Base-by-base conservation (phyloP, 2,888 invertebrate species). In the Lycocerus yunnanus region DNA sequence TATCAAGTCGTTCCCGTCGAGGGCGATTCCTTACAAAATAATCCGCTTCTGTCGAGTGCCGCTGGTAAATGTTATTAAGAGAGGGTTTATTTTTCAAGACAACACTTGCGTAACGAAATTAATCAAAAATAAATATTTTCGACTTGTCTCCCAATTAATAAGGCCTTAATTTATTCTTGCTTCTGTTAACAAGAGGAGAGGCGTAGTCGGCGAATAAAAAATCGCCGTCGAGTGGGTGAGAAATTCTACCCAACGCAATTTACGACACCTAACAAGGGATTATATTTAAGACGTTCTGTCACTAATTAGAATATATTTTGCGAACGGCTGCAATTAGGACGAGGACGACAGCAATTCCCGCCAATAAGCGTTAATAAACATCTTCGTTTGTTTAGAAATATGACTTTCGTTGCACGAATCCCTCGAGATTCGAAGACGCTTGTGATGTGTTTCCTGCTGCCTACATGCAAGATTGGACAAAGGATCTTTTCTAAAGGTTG, bases 241-340 rank as follows among this genome's bases (percentile, higher is more conserved):
- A 73, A 43, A 69, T 58, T 61, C 59, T 43, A 10, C 67, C 58
- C 69, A 60, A 66, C 66, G 72, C 77, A 76, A 78, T 79, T 80
- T 80, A 77, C 78, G 74, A 65, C 66, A 74, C 72, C 79, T 81
- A 82, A 82, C 81, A 80, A 81, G 81, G 81, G 80, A 80, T 81
- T 81, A 82, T 80, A 80, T 80, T 82, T 81, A 80, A 79, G 80
- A 82, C 80, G 78, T 75, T 75, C 69, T 71, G 73, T 72, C 78
- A 78, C 78, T 81, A 81, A 81, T 81, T 81, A 80, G 81, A 77
- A 81, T 79, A 79, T 79, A 79, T 79, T 81, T 79, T 76, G 77
- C 77, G 78, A 79, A 77, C 74, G 76, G 72, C 66, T 71, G 78
- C 79, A 79, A 79, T 79, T 80, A 79, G 78, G 66, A n/a, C n/a